Evolutionary conservation across 92 coral and sea anemone genomes (phyloP), one percentile per base, ranked within the genome.

Genomic region (Phenganax subtilis): DNA sequence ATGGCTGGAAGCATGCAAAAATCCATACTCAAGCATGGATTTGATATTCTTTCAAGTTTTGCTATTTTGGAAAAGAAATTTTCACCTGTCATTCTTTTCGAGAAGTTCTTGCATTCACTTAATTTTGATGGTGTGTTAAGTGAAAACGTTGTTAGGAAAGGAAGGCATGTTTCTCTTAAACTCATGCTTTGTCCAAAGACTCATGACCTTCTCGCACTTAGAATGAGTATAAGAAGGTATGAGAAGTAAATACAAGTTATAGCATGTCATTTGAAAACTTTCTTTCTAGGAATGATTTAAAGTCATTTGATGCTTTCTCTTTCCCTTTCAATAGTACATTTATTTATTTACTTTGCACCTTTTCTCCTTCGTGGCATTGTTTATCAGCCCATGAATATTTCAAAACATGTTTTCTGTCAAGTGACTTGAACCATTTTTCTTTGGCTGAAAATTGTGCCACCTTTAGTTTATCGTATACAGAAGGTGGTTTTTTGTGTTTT

Each of bases 371-470:
- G 12, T 70, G 82, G 20, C 80, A 52, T 1, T 17, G 16, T 52
- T 76, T 80, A 20, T 71, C 81, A 16, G 65, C 76, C 89, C 89
- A 87, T 8, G 86, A 62, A 30, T 87, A 87, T 17, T 84, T 67
- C 5, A 1, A 28, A 27, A 77, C 86, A 10, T 20, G 28, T 3
- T 12, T 58, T 9, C 89, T 3, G 2, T n/a, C n/a, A n/a, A n/a
- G n/a, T n/a, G n/a, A n/a, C n/a, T n/a, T n/a, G n/a, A n/a, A n/a
- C n/a, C n/a, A n/a, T n/a, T n/a, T n/a, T n/a, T n/a, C n/a, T n/a
- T n/a, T n/a, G n/a, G n/a, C n/a, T n/a, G n/a, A n/a, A n/a, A n/a
- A n/a, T n/a, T n/a, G n/a, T n/a, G n/a, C n/a, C n/a, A n/a, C n/a
- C n/a, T n/a, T n/a, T n/a, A n/a, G n/a, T n/a, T n/a, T n/a, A n/a